These are phyloP conservation scores for Peromyscus maniculatus DNA, from an alignment of 2,113 vertebrate genomes.

Conservation along the genomic window DNA sequence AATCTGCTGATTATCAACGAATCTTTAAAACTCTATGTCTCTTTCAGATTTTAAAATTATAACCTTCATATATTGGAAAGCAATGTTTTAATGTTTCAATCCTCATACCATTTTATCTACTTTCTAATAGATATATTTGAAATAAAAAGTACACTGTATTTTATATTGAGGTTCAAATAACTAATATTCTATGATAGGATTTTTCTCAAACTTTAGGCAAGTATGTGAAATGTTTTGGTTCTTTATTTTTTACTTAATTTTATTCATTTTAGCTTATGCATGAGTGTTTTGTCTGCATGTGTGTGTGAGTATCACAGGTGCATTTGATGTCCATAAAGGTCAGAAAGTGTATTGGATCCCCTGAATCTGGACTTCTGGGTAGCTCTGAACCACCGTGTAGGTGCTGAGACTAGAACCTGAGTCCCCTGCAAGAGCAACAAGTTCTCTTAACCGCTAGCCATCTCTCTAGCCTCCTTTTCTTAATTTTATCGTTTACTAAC, in stretches of 20 bases:
- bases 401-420: not conserved
- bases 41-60: conserved; percentile 40
- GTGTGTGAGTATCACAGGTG: not conserved
- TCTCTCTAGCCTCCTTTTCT: not conserved
- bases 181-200: not conserved
- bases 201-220: not conserved
- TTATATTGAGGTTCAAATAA: conserved; percentile 20
- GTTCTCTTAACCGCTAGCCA: not conserved
- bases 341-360: not conserved
- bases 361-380: not conserved
- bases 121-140: conserved; percentile 4
- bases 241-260: not conserved
- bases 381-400: not conserved
- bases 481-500: not conserved
- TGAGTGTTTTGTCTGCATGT: not conserved
- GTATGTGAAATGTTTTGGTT: not conserved
- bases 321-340: not conserved
- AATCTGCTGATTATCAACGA: conserved; percentile 20
- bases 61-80: not conserved
- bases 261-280: not conserved
- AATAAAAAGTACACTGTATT: not conserved
- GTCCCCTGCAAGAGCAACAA: not conserved
- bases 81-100: not conserved
- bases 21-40: not conserved
- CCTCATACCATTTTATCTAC: not conserved